A percentile compares a stretch with the other conserved stretches of the same genome.
These are phyloP conservation scores for Caenorhabditis becei DNA, from an alignment of 2,888 invertebrate species.

Conservation along the genomic window DNA sequence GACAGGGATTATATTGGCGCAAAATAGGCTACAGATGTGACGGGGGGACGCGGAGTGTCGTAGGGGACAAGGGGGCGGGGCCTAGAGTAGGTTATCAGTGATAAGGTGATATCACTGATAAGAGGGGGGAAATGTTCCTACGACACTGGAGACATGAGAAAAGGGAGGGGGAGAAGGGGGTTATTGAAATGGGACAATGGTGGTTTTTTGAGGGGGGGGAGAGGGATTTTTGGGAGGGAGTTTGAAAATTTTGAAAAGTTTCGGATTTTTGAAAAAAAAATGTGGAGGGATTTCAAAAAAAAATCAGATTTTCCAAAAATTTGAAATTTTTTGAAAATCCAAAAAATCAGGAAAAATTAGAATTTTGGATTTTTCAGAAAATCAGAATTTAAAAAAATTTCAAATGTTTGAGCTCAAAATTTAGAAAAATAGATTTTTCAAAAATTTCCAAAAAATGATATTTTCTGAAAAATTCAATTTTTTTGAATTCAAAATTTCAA, in stretches of 20 bases:
- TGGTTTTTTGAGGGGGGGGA: not conserved
- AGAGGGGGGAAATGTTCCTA: not conserved
- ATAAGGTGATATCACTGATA: not conserved
- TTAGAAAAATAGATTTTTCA: too few relatives aligned
- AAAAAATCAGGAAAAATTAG: too few relatives aligned
- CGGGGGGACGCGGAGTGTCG: not conserved
- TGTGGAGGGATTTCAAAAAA: too few relatives aligned
- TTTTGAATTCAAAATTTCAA: too few relatives aligned
- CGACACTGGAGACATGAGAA: not conserved
- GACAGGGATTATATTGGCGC: not conserved
- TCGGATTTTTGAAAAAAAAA: too few relatives aligned
- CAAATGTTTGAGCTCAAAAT: too few relatives aligned
- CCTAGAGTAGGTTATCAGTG: not conserved
- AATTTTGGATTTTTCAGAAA: too few relatives aligned
- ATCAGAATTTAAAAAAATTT: too few relatives aligned
- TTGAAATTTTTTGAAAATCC: too few relatives aligned
- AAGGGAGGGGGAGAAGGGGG: not conserved
- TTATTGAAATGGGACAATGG: not conserved
- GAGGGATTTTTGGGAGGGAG: not conserved
- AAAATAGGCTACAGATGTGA: conserved; percentile 1
- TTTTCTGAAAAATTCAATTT: too few relatives aligned
- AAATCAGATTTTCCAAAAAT: not conserved
- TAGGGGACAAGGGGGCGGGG: not conserved
- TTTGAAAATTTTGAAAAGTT: too few relatives aligned
- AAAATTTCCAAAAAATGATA: too few relatives aligned